Evolutionary conservation across 2,113 vertebrate species (phyloP).

Genomic region (Hiodon tergisus): DNA sequence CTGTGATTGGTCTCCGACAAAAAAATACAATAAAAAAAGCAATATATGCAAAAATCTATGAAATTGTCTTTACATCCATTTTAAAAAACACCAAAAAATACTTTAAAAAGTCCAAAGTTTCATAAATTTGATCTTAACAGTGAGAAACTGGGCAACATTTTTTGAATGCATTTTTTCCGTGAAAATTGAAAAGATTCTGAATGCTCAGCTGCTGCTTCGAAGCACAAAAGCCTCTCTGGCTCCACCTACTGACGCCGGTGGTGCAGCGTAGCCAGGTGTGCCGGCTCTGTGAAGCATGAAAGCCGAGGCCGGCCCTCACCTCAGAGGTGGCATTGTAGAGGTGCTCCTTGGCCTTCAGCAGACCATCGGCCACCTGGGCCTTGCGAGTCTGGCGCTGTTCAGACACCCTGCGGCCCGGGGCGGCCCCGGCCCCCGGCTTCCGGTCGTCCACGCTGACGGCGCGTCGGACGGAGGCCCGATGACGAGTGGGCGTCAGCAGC

Average conservation of each 20-base stretch:
- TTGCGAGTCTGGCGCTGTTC: slow-evolving; percentile 65
- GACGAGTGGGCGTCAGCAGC: slow-evolving; percentile 74
- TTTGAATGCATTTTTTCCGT: too few relatives aligned
- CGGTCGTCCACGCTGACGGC: slow-evolving; percentile 55
- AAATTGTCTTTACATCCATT: too few relatives aligned
- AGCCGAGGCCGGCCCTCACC: slow-evolving; percentile 47
- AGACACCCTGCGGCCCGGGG: slow-evolving; percentile 35
- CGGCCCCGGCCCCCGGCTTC: slow-evolving; percentile 26
- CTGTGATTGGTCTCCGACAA: background rate
- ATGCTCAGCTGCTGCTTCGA: too few relatives aligned
- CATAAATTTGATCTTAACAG: too few relatives aligned
- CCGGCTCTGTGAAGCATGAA: too few relatives aligned
- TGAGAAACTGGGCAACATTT: too few relatives aligned
- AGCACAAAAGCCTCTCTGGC: background rate
- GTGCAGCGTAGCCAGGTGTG: background rate
- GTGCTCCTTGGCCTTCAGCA: slow-evolving; percentile 71
- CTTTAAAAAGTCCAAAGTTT: too few relatives aligned
- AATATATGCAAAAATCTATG: too few relatives aligned
- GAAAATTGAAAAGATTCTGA: too few relatives aligned
- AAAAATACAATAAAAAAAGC: too few relatives aligned
- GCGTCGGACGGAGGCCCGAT: slow-evolving; percentile 49
- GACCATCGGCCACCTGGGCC: slow-evolving; percentile 61
- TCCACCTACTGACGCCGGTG: too few relatives aligned
- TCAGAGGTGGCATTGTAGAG: slow-evolving; percentile 81
- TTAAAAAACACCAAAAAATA: too few relatives aligned